Percentiles rank a stretch among this genome's conserved stretches.
Evolutionary conservation across 2,797 vertebrate genomes (phyloP).

Genomic region (Tenualosa ilisha): DNA sequence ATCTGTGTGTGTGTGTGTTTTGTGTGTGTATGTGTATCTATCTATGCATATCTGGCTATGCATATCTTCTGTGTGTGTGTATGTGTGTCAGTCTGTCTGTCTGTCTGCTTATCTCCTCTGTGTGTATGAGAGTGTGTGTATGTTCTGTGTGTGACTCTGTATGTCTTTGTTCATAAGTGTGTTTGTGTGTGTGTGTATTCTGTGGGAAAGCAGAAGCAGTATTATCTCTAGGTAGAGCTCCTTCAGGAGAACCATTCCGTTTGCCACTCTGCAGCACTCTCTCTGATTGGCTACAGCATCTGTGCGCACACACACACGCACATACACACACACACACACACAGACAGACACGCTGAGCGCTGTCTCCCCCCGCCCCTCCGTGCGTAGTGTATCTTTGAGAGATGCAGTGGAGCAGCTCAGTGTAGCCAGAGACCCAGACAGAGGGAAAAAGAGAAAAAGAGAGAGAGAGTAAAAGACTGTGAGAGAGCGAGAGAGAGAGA

Average conservation of each 20-base stretch:
- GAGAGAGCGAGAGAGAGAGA: not conserved
- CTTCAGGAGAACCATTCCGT: constrained; percentile 33
- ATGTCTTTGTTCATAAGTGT: not conserved
- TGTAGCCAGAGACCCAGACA: constrained; percentile 29
- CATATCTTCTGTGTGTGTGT: not conserved
- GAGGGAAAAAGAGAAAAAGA: not conserved
- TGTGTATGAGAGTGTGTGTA: not conserved
- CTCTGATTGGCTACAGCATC: constrained; percentile 46
- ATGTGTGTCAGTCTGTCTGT: not conserved
- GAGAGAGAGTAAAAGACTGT: constrained; percentile 19
- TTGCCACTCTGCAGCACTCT: constrained; percentile 24
- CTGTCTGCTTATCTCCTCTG: not conserved
- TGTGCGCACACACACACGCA: constrained; percentile 10
- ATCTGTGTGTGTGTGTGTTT: not conserved
- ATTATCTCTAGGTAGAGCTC: constrained; percentile 52
- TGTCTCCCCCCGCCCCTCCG: constrained; percentile 33
- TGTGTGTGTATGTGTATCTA: not conserved
- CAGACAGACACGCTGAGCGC: not conserved
- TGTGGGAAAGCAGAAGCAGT: not conserved
- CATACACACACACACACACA: not conserved
- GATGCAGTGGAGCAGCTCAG: constrained; percentile 25
- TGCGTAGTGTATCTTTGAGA: constrained; percentile 26
- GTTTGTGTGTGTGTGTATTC: not conserved
- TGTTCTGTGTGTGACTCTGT: not conserved
- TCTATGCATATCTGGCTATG: not conserved